Evolutionary conservation across 2,113 vertebrate genomes (phyloP), one percentile per base, ranked within the genome.

Genomic region (Engystomops pustulosus): DNA sequence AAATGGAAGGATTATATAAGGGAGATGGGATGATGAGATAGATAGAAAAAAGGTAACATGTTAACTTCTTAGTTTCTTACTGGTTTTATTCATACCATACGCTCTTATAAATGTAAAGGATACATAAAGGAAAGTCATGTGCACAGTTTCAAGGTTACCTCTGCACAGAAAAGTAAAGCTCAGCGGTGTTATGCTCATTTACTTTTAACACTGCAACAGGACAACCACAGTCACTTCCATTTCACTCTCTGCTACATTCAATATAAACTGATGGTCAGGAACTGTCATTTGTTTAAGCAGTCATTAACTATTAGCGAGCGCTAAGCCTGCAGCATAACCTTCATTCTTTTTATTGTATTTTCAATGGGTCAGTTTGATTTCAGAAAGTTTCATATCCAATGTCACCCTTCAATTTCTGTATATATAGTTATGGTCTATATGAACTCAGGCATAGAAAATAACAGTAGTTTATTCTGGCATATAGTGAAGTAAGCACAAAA

Each of bases 171-270:
- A 58, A 25, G 23, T 41, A 23, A 23, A 41, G 51, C 20, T 34
- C 34, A 25, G 14, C 6, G 6, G 20, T 78, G 34, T 32, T 25
- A 78, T 78, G 75, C 20, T 78, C 36, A 34, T 77, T 78, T 78
- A 78, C 75, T 34, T 74, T 30, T 78, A 38, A 38, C 74, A 77
- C 36, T 77, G 74, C 23, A 38, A 78, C 17, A 78, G 53, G 75
- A 78, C 75, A 74, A 74, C 44, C 71, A 58, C 30, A 77, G 74
- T 58, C 51, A 38, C 60, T 78, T 60, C 34, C 58, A 78, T 78
- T 78, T 78, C 75, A 78, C 75, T 58, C 75, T 78, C 51, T 78
- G 75, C 53, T 78, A 58, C 32, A 78, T 60, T 78, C 75, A 78
- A 78, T 58, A 77, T 78, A 78, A 78, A 60, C 32, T 25, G 51